Evolutionary conservation across 2,797 vertebrate genomes (phyloP).

Genomic region (Bucorvus abyssinicus): DNA sequence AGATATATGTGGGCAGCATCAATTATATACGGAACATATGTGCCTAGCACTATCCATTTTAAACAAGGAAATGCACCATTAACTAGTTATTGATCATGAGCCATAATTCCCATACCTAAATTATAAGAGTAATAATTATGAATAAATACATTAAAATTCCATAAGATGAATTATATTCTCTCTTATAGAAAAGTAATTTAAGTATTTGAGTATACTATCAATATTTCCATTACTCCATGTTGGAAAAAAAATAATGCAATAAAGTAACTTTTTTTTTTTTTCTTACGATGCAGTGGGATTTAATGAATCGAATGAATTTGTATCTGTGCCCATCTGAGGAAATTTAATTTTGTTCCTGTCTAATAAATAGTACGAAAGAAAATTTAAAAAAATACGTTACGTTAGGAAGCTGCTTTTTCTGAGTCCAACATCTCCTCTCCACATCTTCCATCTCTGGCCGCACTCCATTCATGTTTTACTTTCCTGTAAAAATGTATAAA

Average conservation of each 20-base stretch:
- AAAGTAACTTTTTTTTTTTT: not conserved
- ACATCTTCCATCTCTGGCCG: not conserved
- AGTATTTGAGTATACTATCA: constrained; percentile 29
- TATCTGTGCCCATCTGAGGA: not conserved
- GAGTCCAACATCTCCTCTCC: not conserved
- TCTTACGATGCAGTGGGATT: not conserved
- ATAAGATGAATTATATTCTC: not conserved
- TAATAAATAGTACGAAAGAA: not conserved
- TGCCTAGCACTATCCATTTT: constrained; percentile 37
- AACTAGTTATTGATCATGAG: constrained; percentile 57
- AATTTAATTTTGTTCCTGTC: not conserved
- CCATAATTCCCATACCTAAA: constrained; percentile 46
- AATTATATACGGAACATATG: constrained; percentile 52
- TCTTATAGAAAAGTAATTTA: constrained; percentile 24
- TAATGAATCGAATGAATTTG: not conserved
- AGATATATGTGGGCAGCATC: constrained; percentile 17
- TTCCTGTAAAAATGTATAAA: not conserved
- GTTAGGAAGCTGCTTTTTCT: not conserved
- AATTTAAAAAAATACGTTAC: not conserved
- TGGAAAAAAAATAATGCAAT: not conserved
- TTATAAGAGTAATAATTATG: constrained; percentile 7
- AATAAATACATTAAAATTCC: constrained; percentile 41
- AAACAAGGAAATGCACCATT: constrained; percentile 48
- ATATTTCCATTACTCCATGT: not conserved
- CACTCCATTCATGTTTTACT: not conserved